Evolutionary conservation across 2,113 vertebrate species (phyloP), one percentile per base, ranked within the genome.

Genomic region (Puffinus mauretanicus): DNA sequence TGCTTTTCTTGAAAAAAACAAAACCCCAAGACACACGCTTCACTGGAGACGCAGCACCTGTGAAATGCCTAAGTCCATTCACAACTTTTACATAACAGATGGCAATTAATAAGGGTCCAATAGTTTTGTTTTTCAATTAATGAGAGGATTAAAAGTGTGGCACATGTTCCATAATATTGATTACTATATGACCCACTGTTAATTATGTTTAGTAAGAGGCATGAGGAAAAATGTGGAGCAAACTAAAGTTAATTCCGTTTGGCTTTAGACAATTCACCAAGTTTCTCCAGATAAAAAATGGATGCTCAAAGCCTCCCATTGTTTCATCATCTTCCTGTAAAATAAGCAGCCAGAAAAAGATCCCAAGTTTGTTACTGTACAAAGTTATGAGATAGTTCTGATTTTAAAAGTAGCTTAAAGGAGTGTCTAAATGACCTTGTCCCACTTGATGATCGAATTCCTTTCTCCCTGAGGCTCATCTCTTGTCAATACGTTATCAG

Each of bases 361-460:
- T 34, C 34, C 20, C 20, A 64, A 34, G 27, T 72, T 69, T 6
- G 4, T 38, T 62, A 40, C 36, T 17, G 13, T 18, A 44, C 30
- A 40, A 88, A 81, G 49, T 78, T 78, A 79, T 18, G 51, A 67
- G 47, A 34, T 2, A 44, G 21, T 38, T 96, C 90, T 75, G 15
- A 78, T 90, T 93, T 93, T 69, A 38, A 84, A 92, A 94, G 78
- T 47, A 73, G 89, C 54, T 90, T 87, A 96, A 96, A 95, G 71
- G 82, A 86, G n/a, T 7, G 25, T n/a, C n/a, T 64, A 32, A 94
- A 96, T 91, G 97, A 97, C 97, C 97, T 96, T 97, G 97, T 79
- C 97, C 96, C 85, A 94, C 34, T 96, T 96, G 83, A 94, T 72
- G 82, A 97, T 95, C 3, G 36, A 94, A 95, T 93, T 97, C 80